These are phyloP conservation scores for Synanthedon vespiformis DNA, from an alignment of 2,888 invertebrate genomes.

Conservation along the genomic window DNA sequence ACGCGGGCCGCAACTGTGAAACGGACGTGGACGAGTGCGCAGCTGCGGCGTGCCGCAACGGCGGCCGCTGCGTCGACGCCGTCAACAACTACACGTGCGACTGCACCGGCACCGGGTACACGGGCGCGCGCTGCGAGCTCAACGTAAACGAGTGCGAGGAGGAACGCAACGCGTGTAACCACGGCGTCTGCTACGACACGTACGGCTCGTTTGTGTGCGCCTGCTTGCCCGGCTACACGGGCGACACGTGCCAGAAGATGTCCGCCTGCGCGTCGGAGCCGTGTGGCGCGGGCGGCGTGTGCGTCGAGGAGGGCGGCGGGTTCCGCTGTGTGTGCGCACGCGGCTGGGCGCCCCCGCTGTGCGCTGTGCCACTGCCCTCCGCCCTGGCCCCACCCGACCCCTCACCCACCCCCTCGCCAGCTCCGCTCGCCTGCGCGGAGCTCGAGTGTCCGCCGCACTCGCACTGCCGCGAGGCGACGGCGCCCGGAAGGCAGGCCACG, in stretches of 20 bases:
- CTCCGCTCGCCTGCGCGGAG: conserved; percentile 53
- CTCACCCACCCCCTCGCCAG: conserved; percentile 40
- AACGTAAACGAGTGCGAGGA: conserved; percentile 85
- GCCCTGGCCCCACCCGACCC: conserved; percentile 52
- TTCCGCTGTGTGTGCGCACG: conserved; percentile 80
- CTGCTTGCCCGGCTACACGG: conserved; percentile 83
- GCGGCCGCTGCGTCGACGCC: conserved; percentile 79
- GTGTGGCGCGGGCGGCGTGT: conserved; percentile 83
- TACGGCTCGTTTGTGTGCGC: conserved; percentile 84
- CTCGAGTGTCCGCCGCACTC: conserved; percentile 74
- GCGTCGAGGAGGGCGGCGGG: conserved; percentile 69
- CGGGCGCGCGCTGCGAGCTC: conserved; percentile 77
- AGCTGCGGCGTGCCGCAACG: conserved; percentile 77
- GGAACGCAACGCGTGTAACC: conserved; percentile 72
- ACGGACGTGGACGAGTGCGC: conserved; percentile 82
- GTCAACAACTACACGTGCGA: conserved; percentile 82
- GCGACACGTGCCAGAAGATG: conserved; percentile 79
- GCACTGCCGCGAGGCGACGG: conserved; percentile 71
- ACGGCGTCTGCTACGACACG: conserved; percentile 84
- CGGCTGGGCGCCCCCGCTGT: conserved; percentile 57
- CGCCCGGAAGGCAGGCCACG: conserved; percentile 42
- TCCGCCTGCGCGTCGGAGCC: conserved; percentile 76
- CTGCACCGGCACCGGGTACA: conserved; percentile 81
- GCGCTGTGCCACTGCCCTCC: conserved; percentile 49
- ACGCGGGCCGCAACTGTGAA: conserved; percentile 78